Evolutionary conservation across 2,113 vertebrate species (phyloP).

Genomic region (Montifringilla adamsi): DNA sequence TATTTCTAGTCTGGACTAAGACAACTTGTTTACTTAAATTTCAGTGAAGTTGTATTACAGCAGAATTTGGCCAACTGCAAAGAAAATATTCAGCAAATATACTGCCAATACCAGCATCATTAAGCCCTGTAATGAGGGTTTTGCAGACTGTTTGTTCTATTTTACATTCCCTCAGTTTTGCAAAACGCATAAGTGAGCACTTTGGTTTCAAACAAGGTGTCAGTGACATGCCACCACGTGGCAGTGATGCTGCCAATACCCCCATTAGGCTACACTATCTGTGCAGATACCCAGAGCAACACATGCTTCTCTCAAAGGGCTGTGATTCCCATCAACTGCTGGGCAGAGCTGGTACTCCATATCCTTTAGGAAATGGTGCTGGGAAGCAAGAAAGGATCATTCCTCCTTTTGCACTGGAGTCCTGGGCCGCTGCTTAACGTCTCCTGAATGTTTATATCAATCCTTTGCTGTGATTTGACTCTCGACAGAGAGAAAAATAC

Average conservation of each 20-base stretch:
- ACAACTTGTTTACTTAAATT: background rate
- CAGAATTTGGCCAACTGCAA: background rate
- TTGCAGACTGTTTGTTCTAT: background rate
- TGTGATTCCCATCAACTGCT: background rate
- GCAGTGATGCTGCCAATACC: background rate
- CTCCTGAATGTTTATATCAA: background rate
- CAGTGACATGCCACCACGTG: background rate
- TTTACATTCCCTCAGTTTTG: background rate
- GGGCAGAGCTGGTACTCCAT: background rate
- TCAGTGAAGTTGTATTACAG: background rate
- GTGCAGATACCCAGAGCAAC: background rate
- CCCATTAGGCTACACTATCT: background rate
- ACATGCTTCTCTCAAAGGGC: background rate
- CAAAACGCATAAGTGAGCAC: background rate
- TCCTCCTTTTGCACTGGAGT: background rate
- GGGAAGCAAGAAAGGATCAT: background rate
- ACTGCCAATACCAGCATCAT: slow-evolving; percentile 1
- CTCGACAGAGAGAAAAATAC: background rate
- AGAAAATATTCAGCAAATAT: slow-evolving; percentile 13
- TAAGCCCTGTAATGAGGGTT: background rate
- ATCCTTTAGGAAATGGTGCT: background rate
- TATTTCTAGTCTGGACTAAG: background rate
- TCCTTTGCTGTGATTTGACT: background rate
- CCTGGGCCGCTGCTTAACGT: background rate
- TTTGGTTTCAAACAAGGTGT: background rate